Evolutionary conservation across 1,140 invertebrate species (phyloP), one percentile per base, ranked within the genome.

Genomic region (Ruditapes philippinarum): DNA sequence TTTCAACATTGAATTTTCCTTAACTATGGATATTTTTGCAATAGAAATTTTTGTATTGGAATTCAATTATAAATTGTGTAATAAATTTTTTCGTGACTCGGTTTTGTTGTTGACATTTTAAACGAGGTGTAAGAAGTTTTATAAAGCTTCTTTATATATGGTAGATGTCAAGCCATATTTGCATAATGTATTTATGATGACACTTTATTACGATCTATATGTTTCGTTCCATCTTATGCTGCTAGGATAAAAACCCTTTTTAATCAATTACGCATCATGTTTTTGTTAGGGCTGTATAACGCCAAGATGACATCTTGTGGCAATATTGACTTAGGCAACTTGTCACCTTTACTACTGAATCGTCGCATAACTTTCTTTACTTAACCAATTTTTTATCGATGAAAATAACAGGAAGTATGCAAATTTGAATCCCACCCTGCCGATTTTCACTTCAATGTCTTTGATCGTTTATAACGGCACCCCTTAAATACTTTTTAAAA

Each of bases 291-390:
- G 31, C 14, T 36, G n/a, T 22, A 40, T 40, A 42, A 74, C 70
- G 70, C 70, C 25, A 73, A 12, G 28, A 57, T 78, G 74, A 54
- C 74, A 78, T 78, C 38, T 49, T 78, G 54, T 33, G 74, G 42
- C 74, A 57, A 78, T 78, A 78, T 78, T 78, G 74, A 78, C 74
- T 54, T 25, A 78, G 49, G 45, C 65, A 17, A 70, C 65, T 38
- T 70, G 65, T 70, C 65, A 70, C 36, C 33, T 25, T 28, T n/a
- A 17, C 5, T 1, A 33, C 4, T 36, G 65, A 17, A 70, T 70
- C 38, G 33, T 38, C 31, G 4, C 33, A 4, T 40, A 14, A 70
- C 65, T 70, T 70, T 70, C 65, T 70, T 70, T 70, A 70, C 28
- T 11, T 70, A 70, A 38, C 38, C 65, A 22, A 33, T 7, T n/a